Percentiles rank a stretch among this genome's conserved stretches.
Conservation (phyloP, 2,113 vertebrate genomes). For the Felis catus region DNA sequence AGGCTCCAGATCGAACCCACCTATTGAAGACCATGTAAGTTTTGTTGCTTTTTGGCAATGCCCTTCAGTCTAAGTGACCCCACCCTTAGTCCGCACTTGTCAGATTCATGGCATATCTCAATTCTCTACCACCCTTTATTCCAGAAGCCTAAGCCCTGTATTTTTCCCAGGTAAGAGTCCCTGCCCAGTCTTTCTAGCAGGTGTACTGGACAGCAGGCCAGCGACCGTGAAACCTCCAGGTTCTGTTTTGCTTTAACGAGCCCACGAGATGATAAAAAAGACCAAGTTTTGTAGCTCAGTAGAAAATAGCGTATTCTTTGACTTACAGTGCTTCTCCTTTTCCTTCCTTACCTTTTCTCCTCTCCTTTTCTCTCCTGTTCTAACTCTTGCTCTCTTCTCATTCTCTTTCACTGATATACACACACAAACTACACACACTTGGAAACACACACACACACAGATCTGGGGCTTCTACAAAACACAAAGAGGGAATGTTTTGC, state of each 20-base stretch:
- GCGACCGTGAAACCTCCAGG: background rate
- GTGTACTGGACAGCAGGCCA: background rate
- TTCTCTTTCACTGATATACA: background rate
- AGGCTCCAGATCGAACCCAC: background rate
- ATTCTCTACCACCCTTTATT: background rate
- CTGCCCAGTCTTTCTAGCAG: background rate
- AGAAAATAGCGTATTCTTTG: background rate
- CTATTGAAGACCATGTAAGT: background rate
- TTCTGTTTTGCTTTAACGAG: background rate
- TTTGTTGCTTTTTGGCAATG: background rate
- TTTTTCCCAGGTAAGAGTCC: background rate
- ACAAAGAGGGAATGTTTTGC: conserved; percentile 75
- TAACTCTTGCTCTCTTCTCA: background rate
- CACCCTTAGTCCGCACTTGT: background rate
- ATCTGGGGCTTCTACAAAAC: conserved; percentile 24
- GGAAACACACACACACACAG: background rate
- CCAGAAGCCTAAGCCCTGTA: background rate
- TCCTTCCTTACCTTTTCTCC: background rate
- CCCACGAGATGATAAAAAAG: background rate
- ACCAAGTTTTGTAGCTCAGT: background rate
- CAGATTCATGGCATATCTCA: background rate
- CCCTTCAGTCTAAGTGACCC: background rate
- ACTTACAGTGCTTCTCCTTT: background rate
- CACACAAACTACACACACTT: background rate
- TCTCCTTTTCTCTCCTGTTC: background rate